These are phyloP conservation scores for Heliconius hermathena DNA, from an alignment of 1,140 invertebrate species.

Conservation along the genomic window DNA sequence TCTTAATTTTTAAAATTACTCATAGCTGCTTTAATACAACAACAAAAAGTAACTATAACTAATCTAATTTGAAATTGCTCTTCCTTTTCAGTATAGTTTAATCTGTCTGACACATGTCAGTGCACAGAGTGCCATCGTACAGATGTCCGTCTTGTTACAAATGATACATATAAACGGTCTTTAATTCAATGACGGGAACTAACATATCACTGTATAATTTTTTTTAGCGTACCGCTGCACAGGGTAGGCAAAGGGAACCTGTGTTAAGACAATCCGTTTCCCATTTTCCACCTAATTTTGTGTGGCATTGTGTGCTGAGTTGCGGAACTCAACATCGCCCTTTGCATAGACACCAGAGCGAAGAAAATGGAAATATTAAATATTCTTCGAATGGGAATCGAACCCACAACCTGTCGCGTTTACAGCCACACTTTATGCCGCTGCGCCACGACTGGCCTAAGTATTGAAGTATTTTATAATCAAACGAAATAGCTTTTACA, in stretches of 20 bases:
- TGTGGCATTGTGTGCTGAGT: no score
- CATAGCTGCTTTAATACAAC: background rate
- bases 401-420: no score
- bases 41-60: background rate
- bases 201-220: background rate
- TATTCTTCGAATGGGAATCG: no score
- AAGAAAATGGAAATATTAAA: no score
- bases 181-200: background rate
- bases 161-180: background rate
- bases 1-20: background rate
- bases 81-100: constrained; percentile 1
- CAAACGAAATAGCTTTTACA: background rate
- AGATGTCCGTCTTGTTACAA: background rate
- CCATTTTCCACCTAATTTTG: no score
- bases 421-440: no score
- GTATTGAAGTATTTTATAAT: background rate
- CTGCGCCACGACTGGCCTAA: no score
- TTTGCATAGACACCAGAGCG: no score
- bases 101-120: constrained; percentile 9
- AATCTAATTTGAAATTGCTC: constrained; percentile 1
- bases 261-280: no score
- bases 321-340: no score
- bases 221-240: no score
- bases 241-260: no score
- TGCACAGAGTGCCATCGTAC: constrained; percentile 3